A percentile compares a stretch with the other conserved stretches of the same genome.
phyloP scores from a whole-genome alignment of 1,140 invertebrate genomes.

The Aphidius ervi region DNA sequence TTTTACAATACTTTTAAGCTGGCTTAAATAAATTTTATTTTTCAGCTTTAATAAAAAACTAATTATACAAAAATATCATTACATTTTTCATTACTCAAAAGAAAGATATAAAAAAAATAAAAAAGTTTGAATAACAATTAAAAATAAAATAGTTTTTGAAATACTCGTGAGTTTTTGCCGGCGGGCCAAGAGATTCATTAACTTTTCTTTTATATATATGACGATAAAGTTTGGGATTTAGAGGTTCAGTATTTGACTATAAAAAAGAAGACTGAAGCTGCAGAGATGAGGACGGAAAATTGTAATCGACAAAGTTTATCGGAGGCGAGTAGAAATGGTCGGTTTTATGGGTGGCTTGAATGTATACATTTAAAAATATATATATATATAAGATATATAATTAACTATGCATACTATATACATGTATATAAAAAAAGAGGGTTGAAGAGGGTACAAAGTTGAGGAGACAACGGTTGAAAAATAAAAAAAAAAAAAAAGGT shows the following conservation, averaged over 20 bases:
- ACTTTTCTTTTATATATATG: background rate
- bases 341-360: slow-evolving; percentile 29
- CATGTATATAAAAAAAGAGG: background rate
- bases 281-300: slow-evolving; percentile 33
- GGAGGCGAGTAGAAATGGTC: slow-evolving; percentile 1
- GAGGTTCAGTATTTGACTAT: background rate
- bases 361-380: slow-evolving; percentile 17
- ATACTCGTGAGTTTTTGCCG: background rate
- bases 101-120: too few species aligned
- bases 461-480: slow-evolving; percentile 1
- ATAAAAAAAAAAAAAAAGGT: background rate
- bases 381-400: too few species aligned
- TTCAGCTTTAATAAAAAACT: too few species aligned
- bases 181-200: background rate
- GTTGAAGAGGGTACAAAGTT: slow-evolving; percentile 10
- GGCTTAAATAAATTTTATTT: too few species aligned
- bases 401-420: too few species aligned
- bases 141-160: background rate
- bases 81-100: too few species aligned
- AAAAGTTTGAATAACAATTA: too few species aligned
- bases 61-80: too few species aligned
- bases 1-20: background rate
- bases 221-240: slow-evolving; percentile 29
- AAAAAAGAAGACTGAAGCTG: too few species aligned
- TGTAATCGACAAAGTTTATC: slow-evolving; percentile 49